A percentile compares a stretch with the other conserved stretches of the same genome.
Evolutionary conservation across 2,888 invertebrate genomes (phyloP).

Genomic region (Zootermopsis nevadensis): DNA sequence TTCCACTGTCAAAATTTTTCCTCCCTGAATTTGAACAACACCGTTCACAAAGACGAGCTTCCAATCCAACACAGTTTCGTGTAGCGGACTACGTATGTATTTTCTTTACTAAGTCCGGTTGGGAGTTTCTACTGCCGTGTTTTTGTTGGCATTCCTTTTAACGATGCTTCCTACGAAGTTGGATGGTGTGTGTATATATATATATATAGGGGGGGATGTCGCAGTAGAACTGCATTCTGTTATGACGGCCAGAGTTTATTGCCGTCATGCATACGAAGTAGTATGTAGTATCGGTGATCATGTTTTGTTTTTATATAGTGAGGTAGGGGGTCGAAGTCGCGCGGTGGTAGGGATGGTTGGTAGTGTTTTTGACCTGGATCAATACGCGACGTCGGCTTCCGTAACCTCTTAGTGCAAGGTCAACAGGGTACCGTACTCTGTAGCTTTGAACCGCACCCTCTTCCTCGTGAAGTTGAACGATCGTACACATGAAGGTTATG

Average conservation of each 20-base stretch:
- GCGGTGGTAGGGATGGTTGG: background rate
- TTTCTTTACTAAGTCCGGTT: too few species aligned
- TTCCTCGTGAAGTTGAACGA: background rate
- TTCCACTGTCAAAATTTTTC: too few species aligned
- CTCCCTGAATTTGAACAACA: too few species aligned
- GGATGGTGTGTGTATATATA: too few species aligned
- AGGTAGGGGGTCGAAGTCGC: background rate
- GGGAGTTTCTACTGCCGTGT: too few species aligned
- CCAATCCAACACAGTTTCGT: too few species aligned
- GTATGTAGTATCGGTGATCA: background rate
- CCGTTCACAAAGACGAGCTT: too few species aligned
- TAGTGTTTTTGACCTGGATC: slow-evolving; percentile 33
- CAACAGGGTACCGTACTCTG: slow-evolving; percentile 16
- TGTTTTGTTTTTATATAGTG: background rate
- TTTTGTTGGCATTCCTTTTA: too few species aligned
- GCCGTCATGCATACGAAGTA: background rate
- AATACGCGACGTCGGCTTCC: slow-evolving; percentile 20
- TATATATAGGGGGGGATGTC: too few species aligned
- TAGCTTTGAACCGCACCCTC: background rate
- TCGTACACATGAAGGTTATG: background rate
- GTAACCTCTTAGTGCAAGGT: background rate
- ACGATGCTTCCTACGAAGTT: too few species aligned
- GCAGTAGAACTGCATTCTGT: background rate
- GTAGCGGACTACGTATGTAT: too few species aligned
- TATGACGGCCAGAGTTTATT: slow-evolving; percentile 4